Evolutionary conservation across 2,888 invertebrate genomes (phyloP).

Genomic region (Epinotia nisella): DNA sequence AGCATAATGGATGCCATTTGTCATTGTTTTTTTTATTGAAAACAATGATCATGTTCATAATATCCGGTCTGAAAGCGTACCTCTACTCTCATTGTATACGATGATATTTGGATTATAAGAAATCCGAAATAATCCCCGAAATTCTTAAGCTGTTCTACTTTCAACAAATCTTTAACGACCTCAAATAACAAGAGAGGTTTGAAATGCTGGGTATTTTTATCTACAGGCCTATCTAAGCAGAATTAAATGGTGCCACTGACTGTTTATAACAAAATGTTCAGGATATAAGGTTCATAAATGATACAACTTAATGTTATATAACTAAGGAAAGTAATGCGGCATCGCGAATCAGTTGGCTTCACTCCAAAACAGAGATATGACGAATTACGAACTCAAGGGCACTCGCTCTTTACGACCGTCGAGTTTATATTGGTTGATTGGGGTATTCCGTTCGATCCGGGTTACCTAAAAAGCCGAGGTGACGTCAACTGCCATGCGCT

Average conservation of each 20-base stretch:
- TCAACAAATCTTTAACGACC: neutral
- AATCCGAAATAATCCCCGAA: neutral
- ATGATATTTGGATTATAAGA: constrained; percentile 4
- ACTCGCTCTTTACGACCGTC: constrained; percentile 60
- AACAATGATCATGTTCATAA: constrained; percentile 60
- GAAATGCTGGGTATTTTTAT: constrained; percentile 2
- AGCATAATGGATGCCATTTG: constrained; percentile 68
- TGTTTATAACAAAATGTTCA: neutral
- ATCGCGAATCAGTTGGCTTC: constrained; percentile 69
- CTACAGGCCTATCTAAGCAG: neutral
- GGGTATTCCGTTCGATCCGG: constrained; percentile 38
- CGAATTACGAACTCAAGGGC: constrained; percentile 69
- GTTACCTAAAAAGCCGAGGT: constrained; percentile 10
- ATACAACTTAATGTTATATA: constrained; percentile 55
- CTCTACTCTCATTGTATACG: neutral
- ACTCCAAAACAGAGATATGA: constrained; percentile 66
- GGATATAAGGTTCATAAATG: constrained; percentile 52
- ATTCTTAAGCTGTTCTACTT: constrained; percentile 15
- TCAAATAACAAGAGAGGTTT: neutral
- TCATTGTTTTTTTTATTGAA: constrained; percentile 69
- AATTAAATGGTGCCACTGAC: constrained; percentile 3
- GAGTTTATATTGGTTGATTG: constrained; percentile 53
- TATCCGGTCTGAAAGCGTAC: constrained; percentile 37
- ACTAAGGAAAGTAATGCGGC: constrained; percentile 65
- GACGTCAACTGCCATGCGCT: constrained; percentile 31